Conservation (phyloP, 2,113 vertebrate genomes). For the Dromaius novaehollandiae region DNA sequence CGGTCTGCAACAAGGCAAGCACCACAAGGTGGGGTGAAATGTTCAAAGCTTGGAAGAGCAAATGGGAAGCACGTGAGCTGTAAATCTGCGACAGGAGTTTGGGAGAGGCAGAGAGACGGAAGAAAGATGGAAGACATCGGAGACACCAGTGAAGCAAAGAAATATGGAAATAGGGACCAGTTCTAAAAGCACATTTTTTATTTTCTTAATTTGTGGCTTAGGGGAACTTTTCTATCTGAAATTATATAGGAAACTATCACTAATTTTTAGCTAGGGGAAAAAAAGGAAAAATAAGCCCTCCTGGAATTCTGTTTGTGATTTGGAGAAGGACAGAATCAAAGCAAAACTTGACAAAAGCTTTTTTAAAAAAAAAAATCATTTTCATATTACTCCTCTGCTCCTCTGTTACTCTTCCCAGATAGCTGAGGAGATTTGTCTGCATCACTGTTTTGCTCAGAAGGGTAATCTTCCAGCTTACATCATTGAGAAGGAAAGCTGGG, state of each 20-base stretch:
- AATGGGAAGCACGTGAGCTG: background rate
- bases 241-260: background rate
- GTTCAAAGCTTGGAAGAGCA: background rate
- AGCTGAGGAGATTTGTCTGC: constrained; percentile 32
- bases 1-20: background rate
- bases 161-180: background rate
- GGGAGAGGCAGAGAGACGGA: background rate
- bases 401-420: constrained; percentile 46
- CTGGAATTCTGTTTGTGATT: background rate
- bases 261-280: background rate
- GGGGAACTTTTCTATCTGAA: background rate
- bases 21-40: background rate
- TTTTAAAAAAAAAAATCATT: background rate
- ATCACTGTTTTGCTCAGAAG: constrained; percentile 56
- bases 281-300: background rate
- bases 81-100: background rate
- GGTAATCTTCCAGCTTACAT: constrained; percentile 37
- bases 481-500: background rate
- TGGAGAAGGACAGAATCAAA: background rate
- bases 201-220: background rate
- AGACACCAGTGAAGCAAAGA: background rate
- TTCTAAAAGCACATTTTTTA: background rate
- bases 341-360: background rate
- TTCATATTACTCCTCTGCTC: constrained; percentile 33
- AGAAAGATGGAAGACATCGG: background rate